These are phyloP conservation scores for Betta splendens DNA, from an alignment of 2,797 vertebrate genomes.

Conservation along the genomic window DNA sequence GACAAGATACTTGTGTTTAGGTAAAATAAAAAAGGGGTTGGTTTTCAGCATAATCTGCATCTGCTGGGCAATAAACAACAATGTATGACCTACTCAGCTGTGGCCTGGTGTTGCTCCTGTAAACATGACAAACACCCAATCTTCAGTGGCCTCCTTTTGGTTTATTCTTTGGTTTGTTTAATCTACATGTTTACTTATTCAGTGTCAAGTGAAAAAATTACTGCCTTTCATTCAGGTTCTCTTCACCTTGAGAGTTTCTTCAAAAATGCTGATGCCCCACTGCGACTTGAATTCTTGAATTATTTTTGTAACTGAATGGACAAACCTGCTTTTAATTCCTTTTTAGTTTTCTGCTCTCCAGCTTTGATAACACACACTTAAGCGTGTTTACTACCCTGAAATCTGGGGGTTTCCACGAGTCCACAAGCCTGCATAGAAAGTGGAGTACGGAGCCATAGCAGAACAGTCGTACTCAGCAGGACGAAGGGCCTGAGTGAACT, in stretches of 20 bases:
- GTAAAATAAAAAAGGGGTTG: slow-evolving; percentile 17
- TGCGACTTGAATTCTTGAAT: slow-evolving; percentile 54
- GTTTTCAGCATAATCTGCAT: slow-evolving; percentile 47
- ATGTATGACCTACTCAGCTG: slow-evolving; percentile 21
- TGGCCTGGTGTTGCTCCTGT: slow-evolving; percentile 43
- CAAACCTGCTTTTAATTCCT: slow-evolving; percentile 42
- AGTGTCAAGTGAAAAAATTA: slow-evolving; percentile 24
- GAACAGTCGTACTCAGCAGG: background rate
- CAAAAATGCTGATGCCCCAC: slow-evolving; percentile 49
- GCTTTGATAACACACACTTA: slow-evolving; percentile 27
- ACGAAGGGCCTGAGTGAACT: slow-evolving; percentile 25
- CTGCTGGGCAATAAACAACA: slow-evolving; percentile 47
- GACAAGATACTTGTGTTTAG: slow-evolving; percentile 25
- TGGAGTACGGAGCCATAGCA: slow-evolving; percentile 27
- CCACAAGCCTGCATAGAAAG: slow-evolving; percentile 28
- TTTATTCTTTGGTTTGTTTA: background rate
- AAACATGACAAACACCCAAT: slow-evolving; percentile 25
- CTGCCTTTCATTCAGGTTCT: slow-evolving; percentile 46
- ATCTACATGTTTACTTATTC: slow-evolving; percentile 6
- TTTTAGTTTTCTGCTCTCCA: slow-evolving; percentile 32
- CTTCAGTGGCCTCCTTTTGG: slow-evolving; percentile 7
- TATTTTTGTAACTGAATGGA: slow-evolving; percentile 30
- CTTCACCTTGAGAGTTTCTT: slow-evolving; percentile 42
- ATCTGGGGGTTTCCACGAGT: background rate
- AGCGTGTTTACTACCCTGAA: slow-evolving; percentile 19